Conservation (phyloP, 2,888 invertebrate species). For the Pammene aurita region DNA sequence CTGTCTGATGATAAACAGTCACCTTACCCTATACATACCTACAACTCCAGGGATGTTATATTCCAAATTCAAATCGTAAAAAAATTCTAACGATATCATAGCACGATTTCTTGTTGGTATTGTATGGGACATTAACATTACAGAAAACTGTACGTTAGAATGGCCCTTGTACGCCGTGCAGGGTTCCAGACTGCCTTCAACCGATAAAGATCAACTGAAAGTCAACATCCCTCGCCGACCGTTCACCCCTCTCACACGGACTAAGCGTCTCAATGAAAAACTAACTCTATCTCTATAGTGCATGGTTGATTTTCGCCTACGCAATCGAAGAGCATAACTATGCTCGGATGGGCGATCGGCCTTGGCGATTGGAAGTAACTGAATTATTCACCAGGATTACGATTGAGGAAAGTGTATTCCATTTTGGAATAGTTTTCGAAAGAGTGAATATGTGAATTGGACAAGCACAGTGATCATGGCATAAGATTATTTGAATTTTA, state of each 20-base stretch:
- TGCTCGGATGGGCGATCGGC: not conserved
- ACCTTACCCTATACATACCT: no score
- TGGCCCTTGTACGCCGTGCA: no score
- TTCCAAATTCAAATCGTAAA: no score
- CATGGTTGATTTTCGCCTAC: not conserved
- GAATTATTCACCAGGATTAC: constrained; percentile 30
- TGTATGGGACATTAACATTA: no score
- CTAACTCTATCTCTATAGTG: not conserved
- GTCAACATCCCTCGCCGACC: constrained; percentile 10
- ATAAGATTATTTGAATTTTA: no score
- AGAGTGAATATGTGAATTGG: not conserved
- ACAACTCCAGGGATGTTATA: no score
- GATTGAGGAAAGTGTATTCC: constrained; percentile 2
- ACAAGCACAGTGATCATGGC: no score
- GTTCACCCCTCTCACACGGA: not conserved
- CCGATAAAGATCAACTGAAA: constrained; percentile 13
- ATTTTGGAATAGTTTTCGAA: constrained; percentile 4
- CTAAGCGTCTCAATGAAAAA: not conserved
- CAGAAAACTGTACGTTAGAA: no score
- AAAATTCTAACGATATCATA: no score
- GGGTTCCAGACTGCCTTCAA: not conserved
- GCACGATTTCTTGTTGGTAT: no score
- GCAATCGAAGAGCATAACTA: not conserved
- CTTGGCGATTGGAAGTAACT: constrained; percentile 11
- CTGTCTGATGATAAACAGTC: no score